These are phyloP conservation scores for Byasa hedistus DNA, from an alignment of 2,888 invertebrate genomes.

Conservation along the genomic window DNA sequence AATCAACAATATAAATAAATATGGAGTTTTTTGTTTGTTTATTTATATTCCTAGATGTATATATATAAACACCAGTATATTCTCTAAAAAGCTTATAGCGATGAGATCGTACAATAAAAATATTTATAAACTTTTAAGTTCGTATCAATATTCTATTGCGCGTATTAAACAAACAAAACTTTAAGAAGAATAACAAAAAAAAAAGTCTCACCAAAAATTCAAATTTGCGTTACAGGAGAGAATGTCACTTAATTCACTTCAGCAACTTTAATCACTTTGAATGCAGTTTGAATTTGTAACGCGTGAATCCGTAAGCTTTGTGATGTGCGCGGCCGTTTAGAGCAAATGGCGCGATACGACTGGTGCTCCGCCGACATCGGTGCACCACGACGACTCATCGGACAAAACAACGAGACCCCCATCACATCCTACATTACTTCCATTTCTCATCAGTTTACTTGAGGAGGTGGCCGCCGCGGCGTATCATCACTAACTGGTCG, in stretches of 20 bases:
- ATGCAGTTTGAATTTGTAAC: conserved; percentile 46
- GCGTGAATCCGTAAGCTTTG: conserved; percentile 37
- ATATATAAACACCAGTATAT: too few species aligned
- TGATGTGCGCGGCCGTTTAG: conserved; percentile 53
- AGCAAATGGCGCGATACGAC: conserved; percentile 59
- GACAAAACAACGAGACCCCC: conserved; percentile 41
- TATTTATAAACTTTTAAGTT: too few species aligned
- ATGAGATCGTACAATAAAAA: too few species aligned
- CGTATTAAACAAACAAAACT: too few species aligned
- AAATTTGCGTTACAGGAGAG: conserved; percentile 34
- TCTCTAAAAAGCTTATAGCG: too few species aligned
- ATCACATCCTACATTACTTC: conserved; percentile 41
- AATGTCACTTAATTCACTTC: conserved; percentile 38
- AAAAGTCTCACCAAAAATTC: conserved; percentile 49
- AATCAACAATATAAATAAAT: too few species aligned
- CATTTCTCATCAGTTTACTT: conserved; percentile 38
- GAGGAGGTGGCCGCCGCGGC: conserved; percentile 37
- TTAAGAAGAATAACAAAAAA: conserved; percentile 5
- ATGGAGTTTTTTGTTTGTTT: too few species aligned
- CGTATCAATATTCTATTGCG: too few species aligned
- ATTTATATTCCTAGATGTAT: too few species aligned
- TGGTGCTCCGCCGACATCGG: conserved; percentile 47
- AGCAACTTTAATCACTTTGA: conserved; percentile 46
- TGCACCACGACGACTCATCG: conserved; percentile 66
- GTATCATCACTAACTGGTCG: conserved; percentile 47